Evolutionary conservation across 1,140 invertebrate species (phyloP).

Genomic region (Nylanderia fulva): DNA sequence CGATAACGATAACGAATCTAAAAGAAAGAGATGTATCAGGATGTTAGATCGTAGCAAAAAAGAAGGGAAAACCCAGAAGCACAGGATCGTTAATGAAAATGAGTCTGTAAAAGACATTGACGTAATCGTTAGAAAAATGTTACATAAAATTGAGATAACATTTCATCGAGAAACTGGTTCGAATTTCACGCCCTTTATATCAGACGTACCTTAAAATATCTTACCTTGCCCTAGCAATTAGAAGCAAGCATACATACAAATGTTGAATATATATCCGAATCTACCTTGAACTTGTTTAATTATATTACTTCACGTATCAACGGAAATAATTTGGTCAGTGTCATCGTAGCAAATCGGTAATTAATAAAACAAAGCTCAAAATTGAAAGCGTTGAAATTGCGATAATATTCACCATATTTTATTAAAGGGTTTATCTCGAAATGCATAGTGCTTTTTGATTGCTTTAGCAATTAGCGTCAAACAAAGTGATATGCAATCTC

Average conservation of each 20-base stretch:
- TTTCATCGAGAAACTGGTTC: slow-evolving; percentile 21
- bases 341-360: slow-evolving; percentile 1
- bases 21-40: slow-evolving; percentile 8
- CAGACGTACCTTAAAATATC: slow-evolving; percentile 63
- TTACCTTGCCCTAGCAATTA: slow-evolving; percentile 65
- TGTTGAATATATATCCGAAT: slow-evolving; percentile 12
- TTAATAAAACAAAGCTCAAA: slow-evolving; percentile 39
- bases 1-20: slow-evolving; percentile 32
- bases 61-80: slow-evolving; percentile 36
- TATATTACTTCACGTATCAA: slow-evolving; percentile 1
- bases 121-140: neutral
- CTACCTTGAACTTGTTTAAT: slow-evolving; percentile 51
- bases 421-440: neutral
- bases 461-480: neutral
- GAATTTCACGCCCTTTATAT: slow-evolving; percentile 26
- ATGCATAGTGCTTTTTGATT: neutral
- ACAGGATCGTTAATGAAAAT: slow-evolving; percentile 31
- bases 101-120: neutral
- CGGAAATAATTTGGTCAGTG: slow-evolving; percentile 31
- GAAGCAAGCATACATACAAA: slow-evolving; percentile 56
- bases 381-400: slow-evolving; percentile 7
- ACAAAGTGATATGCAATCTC: neutral
- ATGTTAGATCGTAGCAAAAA: slow-evolving; percentile 26
- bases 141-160: neutral
- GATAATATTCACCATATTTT: neutral